Conservation (phyloP, 2,113 vertebrate genomes). For the Calyptommatus sinebrachiatus region DNA sequence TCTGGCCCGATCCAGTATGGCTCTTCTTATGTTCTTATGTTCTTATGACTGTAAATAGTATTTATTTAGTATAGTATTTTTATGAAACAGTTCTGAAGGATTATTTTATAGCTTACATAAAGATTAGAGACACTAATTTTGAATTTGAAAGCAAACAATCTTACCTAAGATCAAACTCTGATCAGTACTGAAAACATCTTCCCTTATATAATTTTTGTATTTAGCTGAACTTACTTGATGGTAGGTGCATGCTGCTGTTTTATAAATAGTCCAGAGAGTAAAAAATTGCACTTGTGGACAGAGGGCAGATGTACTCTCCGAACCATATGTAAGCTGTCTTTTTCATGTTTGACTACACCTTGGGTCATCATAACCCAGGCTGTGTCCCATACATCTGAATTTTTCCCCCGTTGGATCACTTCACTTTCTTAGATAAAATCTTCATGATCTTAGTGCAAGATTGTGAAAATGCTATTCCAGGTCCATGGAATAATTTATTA, state of each 20-base stretch:
- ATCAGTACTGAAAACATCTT: neutral
- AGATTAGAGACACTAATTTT: too few species aligned
- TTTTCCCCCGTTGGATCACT: neutral
- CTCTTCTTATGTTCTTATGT: too few species aligned
- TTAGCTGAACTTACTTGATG: neutral
- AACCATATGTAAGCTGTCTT: neutral
- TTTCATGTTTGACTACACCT: neutral
- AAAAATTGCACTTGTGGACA: neutral
- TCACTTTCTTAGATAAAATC: constrained; percentile 17
- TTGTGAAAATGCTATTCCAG: constrained; percentile 16
- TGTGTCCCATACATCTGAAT: neutral
- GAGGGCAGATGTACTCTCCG: neutral
- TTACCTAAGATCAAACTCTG: neutral
- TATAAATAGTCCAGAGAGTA: neutral
- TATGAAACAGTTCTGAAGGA: too few species aligned
- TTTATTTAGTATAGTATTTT: too few species aligned
- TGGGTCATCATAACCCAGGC: neutral
- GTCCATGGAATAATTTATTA: constrained; percentile 48
- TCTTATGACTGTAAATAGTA: too few species aligned
- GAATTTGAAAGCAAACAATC: neutral
- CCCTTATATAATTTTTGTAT: neutral
- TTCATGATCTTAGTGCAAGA: neutral
- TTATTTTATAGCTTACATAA: neutral
- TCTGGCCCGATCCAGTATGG: too few species aligned
- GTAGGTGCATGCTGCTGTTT: neutral